Conservation (phyloP, 2,113 vertebrate species). For the Hippocampus barbouri region DNA sequence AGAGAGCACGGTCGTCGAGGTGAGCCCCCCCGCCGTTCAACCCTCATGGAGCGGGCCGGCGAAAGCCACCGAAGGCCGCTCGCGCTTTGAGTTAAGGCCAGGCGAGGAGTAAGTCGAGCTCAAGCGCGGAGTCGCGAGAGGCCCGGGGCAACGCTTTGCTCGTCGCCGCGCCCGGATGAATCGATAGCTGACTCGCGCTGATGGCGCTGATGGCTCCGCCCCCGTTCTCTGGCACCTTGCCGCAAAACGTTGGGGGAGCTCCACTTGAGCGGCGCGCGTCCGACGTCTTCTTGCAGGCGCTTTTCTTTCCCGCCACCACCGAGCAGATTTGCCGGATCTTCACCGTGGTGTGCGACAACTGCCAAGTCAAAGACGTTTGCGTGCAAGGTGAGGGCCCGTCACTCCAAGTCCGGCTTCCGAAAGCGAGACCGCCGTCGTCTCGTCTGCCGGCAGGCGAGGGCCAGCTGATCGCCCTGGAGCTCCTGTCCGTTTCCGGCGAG, state of each 20-base stretch:
- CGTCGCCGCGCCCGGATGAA: too few species aligned
- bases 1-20: conserved; percentile 76
- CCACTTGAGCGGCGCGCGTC: too few species aligned
- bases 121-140: too few species aligned
- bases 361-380: conserved; percentile 79
- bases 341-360: conserved; percentile 83
- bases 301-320: conserved; percentile 79
- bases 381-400: conserved; percentile 72
- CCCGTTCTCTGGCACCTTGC: too few species aligned
- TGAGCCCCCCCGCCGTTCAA: conserved; percentile 21
- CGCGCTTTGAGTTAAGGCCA: neutral
- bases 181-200: too few species aligned
- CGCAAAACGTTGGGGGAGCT: too few species aligned
- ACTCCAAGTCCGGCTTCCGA: neutral
- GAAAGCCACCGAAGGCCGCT: neutral
- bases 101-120: neutral
- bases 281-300: conserved; percentile 68
- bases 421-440: neutral
- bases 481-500: conserved; percentile 75
- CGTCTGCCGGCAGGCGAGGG: conserved; percentile 72
- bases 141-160: too few species aligned
- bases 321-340: conserved; percentile 71
- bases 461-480: conserved; percentile 77
- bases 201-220: too few species aligned
- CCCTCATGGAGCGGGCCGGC: too few species aligned